Conservation (phyloP, 2,797 vertebrate genomes). For the Odontamblyopus lacepedii region DNA sequence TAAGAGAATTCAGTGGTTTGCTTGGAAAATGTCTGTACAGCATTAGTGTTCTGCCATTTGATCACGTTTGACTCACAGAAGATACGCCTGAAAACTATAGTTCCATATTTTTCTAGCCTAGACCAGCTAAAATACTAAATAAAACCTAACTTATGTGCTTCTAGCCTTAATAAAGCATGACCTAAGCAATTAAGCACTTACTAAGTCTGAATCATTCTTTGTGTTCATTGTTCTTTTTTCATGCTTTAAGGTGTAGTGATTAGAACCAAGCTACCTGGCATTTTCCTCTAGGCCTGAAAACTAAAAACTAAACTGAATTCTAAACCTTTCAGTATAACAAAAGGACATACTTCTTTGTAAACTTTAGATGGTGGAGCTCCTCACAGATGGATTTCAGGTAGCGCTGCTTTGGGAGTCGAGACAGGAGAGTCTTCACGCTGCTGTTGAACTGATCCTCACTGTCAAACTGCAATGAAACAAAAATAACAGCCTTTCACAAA, state of each 20-base stretch:
- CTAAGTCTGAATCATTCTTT: too few relatives aligned
- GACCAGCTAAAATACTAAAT: not conserved
- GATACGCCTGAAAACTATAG: not conserved
- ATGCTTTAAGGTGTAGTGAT: too few relatives aligned
- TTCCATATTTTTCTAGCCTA: too few relatives aligned
- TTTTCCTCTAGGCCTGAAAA: too few relatives aligned
- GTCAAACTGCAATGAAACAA: constrained; percentile 79
- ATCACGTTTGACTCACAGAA: constrained; percentile 17
- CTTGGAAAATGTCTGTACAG: constrained; percentile 7
- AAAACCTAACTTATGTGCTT: too few relatives aligned
- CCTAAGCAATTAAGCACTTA: too few relatives aligned
- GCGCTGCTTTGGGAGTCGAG: constrained; percentile 90
- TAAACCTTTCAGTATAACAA: not conserved
- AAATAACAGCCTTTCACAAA: not conserved
- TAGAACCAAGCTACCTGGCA: too few relatives aligned
- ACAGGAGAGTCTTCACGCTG: constrained; percentile 90
- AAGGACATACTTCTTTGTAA: constrained; percentile 84
- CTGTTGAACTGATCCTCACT: constrained; percentile 87
- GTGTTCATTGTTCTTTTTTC: too few relatives aligned
- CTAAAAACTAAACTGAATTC: not conserved
- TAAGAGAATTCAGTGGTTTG: constrained; percentile 14
- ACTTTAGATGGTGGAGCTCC: constrained; percentile 91
- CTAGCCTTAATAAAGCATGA: too few relatives aligned
- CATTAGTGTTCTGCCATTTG: constrained; percentile 9
- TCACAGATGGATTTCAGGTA: constrained; percentile 95